A percentile compares a stretch with the other conserved stretches of the same genome.
Conservation (phyloP, 2,113 vertebrate species). For the Neodontobutis hainanensis region DNA sequence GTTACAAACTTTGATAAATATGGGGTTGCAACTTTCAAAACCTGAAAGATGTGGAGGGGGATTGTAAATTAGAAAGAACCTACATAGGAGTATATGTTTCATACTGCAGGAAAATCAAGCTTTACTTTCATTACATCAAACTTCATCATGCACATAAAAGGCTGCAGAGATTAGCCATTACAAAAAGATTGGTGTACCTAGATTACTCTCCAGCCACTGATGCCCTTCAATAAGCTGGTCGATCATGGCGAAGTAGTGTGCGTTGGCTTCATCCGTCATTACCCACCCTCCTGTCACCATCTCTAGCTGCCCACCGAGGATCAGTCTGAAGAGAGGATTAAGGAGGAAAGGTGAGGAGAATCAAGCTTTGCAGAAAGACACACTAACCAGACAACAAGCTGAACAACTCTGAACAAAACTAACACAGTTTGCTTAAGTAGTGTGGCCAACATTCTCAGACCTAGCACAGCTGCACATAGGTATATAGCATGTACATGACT, state of each 20-base stretch:
- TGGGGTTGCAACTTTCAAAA: no score
- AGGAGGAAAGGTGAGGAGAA: slow-evolving; percentile 61
- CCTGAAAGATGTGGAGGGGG: background rate
- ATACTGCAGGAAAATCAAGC: no score
- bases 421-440: no score
- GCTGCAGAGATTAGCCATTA: background rate
- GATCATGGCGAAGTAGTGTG: slow-evolving; percentile 95
- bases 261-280: slow-evolving; percentile 96
- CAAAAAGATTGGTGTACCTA: slow-evolving; percentile 77
- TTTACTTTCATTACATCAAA: no score
- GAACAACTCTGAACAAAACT: no score
- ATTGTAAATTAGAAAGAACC: no score
- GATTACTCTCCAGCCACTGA: slow-evolving; percentile 95
- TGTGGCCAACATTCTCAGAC: no score
- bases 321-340: slow-evolving; percentile 70
- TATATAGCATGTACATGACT: no score
- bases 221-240: slow-evolving; percentile 98
- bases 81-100: no score
- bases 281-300: slow-evolving; percentile 98
- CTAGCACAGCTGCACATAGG: no score
- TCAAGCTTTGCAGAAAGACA: slow-evolving; percentile 29
- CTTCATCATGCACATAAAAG: no score
- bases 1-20: slow-evolving; percentile 30
- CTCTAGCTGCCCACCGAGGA: slow-evolving; percentile 90
- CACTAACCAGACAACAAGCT: slow-evolving; percentile 53